Evolutionary conservation across 2,113 vertebrate species (phyloP), one percentile per base, ranked within the genome.

Genomic region (Thinocorus orbignyianus): DNA sequence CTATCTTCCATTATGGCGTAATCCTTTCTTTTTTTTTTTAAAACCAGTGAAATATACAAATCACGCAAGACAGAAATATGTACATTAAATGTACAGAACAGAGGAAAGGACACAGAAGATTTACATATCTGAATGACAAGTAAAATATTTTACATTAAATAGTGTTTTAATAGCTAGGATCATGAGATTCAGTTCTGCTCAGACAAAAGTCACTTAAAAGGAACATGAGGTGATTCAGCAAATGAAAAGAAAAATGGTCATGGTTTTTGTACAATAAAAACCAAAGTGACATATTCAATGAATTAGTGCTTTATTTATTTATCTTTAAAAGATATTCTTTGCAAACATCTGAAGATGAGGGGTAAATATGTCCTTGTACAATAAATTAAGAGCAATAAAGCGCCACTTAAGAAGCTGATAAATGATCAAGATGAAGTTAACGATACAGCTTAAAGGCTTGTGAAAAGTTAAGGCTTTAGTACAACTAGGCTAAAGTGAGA

Each of bases 141-240:
- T 97, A 98, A 98, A 98, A 96, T 98, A 98, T 98, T 97, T 98
- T 98, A 98, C 98, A 98, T 98, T 98, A 98, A 98, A 98, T 98
- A 98, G 97, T 97, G 92, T 97, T 98, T 98, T 97, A 96, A 98
- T 98, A 97, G 95, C 97, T 97, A 97, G 97, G 97, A 97, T 95
- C 96, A 95, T 96, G 97, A 98, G 95, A 97, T 72, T 98, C 96
- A 95, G 92, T 96, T 98, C 98, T 98, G 95, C 94, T 97, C 96
- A 96, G 97, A 97, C 85, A 96, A 62, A 96, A 97, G 95, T 97
- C 96, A 93, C 87, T 97, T 95, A 96, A 97, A 97, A 97, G 79
- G 61, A 97, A 96, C 85, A 97, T 88, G 97, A 98, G 95, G 97
- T 97, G 96, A 97, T 95, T 97, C 96, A 97, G 97, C 90, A 96